Conservation (phyloP, 2,888 invertebrate genomes). For the Aporophyla lueneburgensis region DNA sequence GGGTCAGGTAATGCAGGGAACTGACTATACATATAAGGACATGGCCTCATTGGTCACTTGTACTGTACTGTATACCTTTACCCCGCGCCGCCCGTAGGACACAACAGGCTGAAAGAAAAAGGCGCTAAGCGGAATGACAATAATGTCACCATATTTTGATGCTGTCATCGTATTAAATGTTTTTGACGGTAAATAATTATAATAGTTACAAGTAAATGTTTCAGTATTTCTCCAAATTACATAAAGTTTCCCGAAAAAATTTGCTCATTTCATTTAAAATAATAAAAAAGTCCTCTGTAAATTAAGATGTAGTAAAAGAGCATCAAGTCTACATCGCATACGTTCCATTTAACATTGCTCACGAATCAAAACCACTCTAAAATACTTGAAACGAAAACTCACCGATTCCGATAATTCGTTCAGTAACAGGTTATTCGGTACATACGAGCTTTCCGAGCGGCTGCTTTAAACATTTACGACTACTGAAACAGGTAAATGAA, state of each 20-base stretch:
- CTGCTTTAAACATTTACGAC: conserved; percentile 41
- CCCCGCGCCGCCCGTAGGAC: not conserved
- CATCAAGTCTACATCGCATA: not conserved
- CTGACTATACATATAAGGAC: not conserved
- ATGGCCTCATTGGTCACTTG: not conserved
- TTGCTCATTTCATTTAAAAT: not conserved
- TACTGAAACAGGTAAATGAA: conserved; percentile 41
- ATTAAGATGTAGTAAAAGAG: not conserved
- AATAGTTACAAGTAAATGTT: not conserved
- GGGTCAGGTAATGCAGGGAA: too few relatives aligned
- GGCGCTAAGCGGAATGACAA: not conserved
- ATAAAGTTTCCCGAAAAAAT: not conserved
- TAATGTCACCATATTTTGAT: not conserved
- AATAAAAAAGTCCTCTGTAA: too few relatives aligned
- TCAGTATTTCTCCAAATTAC: not conserved
- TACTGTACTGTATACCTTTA: not conserved
- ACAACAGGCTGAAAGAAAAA: not conserved
- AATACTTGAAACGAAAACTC: conserved; percentile 1
- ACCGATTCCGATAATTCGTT: conserved; percentile 6
- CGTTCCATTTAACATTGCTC: not conserved
- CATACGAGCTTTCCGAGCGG: conserved; percentile 11
- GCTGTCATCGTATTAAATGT: not conserved
- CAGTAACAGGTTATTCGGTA: conserved; percentile 12
- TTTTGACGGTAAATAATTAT: too few relatives aligned
- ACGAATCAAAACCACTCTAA: not conserved